Conservation (phyloP, 2,888 invertebrate genomes). For the Digitonthophagus gazella region DNA sequence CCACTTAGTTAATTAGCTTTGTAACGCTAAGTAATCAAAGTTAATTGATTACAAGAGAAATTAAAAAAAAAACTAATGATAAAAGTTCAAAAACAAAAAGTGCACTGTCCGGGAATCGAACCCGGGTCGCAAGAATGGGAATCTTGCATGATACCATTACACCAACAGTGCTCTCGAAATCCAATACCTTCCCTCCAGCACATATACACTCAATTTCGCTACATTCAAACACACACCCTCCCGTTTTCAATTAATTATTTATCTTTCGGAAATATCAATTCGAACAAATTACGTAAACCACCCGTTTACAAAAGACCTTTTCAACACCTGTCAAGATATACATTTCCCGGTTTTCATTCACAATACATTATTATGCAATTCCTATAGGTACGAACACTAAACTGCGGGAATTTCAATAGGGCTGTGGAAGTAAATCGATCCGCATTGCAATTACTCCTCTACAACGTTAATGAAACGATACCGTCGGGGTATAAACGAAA, state of each 20-base stretch:
- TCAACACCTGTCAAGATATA: background rate
- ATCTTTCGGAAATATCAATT: background rate
- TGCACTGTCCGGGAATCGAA: slow-evolving; percentile 89
- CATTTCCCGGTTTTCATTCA: background rate
- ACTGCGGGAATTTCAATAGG: background rate
- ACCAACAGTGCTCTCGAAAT: slow-evolving; percentile 83
- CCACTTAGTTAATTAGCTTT: background rate
- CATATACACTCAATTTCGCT: background rate
- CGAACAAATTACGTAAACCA: background rate
- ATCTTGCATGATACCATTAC: slow-evolving; percentile 97
- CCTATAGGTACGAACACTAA: too few species aligned
- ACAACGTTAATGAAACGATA: background rate
- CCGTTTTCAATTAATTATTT: background rate
- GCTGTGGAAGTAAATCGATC: background rate
- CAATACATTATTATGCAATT: background rate
- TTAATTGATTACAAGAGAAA: background rate
- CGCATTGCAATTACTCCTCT: background rate
- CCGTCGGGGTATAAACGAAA: too few species aligned
- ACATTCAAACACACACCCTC: background rate
- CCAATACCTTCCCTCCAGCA: slow-evolving; percentile 55
- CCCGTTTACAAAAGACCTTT: background rate
- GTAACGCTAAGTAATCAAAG: too few species aligned
- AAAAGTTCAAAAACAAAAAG: slow-evolving; percentile 38
- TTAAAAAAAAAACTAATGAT: slow-evolving; percentile 42
- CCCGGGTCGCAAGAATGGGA: slow-evolving; percentile 97